Percentiles rank a stretch among this genome's conserved stretches.
Evolutionary conservation across 2,888 invertebrate species (phyloP).

Genomic region (Craniophora ligustri): DNA sequence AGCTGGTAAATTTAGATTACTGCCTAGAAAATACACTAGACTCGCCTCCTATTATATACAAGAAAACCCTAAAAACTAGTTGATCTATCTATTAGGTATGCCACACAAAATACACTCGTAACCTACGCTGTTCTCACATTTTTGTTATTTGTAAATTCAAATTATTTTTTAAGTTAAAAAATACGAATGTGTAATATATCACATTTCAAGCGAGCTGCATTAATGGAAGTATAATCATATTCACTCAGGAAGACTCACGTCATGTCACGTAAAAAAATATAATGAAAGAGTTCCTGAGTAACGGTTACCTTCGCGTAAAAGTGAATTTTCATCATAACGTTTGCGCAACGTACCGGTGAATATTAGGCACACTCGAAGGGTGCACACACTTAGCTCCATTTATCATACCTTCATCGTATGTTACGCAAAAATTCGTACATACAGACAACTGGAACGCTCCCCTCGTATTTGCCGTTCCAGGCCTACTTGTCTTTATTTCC

Average conservation of each 20-base stretch:
- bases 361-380: conserved; percentile 56
- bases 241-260: conserved; percentile 13
- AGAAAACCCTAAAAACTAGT: too few species aligned
- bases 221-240: conserved; percentile 18
- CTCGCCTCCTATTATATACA: too few species aligned
- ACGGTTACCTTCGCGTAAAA: conserved; percentile 39
- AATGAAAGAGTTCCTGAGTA: conserved; percentile 45
- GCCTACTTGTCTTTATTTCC: conserved; percentile 49
- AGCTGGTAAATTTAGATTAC: too few species aligned
- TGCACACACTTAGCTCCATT: conserved; percentile 54
- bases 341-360: conserved; percentile 42
- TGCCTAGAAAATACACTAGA: too few species aligned
- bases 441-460: conserved; percentile 24
- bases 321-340: conserved; percentile 45
- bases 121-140: too few species aligned
- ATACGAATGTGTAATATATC: too few species aligned
- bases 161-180: too few species aligned
- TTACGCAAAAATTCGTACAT: conserved; percentile 51
- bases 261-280: conserved; percentile 29
- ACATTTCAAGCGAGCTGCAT: background rate
- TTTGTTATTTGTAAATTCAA: too few species aligned
- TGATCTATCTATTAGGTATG: too few species aligned
- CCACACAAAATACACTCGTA: too few species aligned
- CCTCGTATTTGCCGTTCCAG: conserved; percentile 14
- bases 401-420: conserved; percentile 61